These are phyloP conservation scores for Dinothrombium tinctorium DNA, from an alignment of 1,140 invertebrate species.

Conservation along the genomic window DNA sequence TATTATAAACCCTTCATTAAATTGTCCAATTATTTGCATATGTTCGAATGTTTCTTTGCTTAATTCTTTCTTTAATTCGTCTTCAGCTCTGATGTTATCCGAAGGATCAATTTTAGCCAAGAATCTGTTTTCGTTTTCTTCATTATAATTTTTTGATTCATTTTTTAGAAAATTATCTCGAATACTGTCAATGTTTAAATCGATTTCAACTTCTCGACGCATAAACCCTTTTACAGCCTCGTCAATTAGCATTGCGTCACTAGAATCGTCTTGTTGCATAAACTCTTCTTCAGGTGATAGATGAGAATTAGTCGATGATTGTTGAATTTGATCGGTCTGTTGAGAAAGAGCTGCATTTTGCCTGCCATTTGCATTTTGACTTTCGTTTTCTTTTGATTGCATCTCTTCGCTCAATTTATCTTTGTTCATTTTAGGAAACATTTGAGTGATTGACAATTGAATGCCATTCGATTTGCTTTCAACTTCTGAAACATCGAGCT, in stretches of 20 bases:
- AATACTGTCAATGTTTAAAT: slow-evolving; percentile 3
- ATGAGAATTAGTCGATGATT: no score
- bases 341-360: no score
- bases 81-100: slow-evolving; percentile 38
- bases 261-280: neutral
- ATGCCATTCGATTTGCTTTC: no score
- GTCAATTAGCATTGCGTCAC: neutral
- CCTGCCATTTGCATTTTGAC: no score
- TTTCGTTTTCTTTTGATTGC: no score
- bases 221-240: neutral
- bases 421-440: no score
- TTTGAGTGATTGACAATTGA: no score
- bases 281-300: neutral
- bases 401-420: no score
- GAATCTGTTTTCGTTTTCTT: neutral
- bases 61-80: slow-evolving; percentile 46
- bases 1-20: slow-evolving; percentile 92
- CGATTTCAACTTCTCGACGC: neutral
- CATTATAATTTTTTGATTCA: neutral
- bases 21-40: slow-evolving; percentile 83
- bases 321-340: no score
- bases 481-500: no score
- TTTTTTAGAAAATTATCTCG: neutral
- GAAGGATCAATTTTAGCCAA: neutral
- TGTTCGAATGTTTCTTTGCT: slow-evolving; percentile 55